A percentile compares a stretch with the other conserved stretches of the same genome.
Conservation (phyloP, 1,140 invertebrate species). For the Pseudomyrmex cubaensis region DNA sequence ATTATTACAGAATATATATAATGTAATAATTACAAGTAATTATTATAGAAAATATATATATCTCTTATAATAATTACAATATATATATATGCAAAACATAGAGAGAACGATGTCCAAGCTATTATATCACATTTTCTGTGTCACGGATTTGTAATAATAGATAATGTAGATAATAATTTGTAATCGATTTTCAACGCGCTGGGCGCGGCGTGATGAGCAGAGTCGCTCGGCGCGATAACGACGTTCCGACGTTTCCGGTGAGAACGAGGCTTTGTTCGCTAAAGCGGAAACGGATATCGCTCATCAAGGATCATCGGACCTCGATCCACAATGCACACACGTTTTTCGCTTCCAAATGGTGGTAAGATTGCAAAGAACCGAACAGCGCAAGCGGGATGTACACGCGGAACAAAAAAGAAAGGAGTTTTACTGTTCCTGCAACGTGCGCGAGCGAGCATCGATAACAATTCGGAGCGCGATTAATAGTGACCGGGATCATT, state of each 20-base stretch:
- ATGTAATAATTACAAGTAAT: constrained; percentile 10
- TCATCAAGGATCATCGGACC: constrained; percentile 81
- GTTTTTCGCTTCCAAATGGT: constrained; percentile 50
- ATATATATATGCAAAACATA: neutral
- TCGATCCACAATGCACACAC: constrained; percentile 67
- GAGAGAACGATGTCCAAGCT: neutral
- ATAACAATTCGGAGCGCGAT: constrained; percentile 65
- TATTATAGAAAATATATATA: no score
- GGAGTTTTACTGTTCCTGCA: constrained; percentile 13
- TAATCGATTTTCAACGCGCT: constrained; percentile 31
- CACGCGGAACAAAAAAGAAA: constrained; percentile 21
- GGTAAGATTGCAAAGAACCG: constrained; percentile 15
- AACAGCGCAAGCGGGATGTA: neutral
- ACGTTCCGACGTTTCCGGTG: constrained; percentile 79
- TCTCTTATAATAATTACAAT: no score
- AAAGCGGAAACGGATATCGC: constrained; percentile 81
- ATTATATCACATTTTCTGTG: constrained; percentile 31
- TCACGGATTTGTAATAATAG: constrained; percentile 18
- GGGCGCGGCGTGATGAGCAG: constrained; percentile 30
- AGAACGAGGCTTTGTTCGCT: constrained; percentile 80
- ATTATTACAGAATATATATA: neutral
- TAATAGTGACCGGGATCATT: constrained; percentile 67
- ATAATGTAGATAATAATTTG: no score
- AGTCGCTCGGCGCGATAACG: constrained; percentile 76
- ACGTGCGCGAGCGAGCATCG: constrained; percentile 54